These are phyloP conservation scores for Lordiphosa collinella DNA, from an alignment of 1,140 invertebrate species.

Conservation along the genomic window DNA sequence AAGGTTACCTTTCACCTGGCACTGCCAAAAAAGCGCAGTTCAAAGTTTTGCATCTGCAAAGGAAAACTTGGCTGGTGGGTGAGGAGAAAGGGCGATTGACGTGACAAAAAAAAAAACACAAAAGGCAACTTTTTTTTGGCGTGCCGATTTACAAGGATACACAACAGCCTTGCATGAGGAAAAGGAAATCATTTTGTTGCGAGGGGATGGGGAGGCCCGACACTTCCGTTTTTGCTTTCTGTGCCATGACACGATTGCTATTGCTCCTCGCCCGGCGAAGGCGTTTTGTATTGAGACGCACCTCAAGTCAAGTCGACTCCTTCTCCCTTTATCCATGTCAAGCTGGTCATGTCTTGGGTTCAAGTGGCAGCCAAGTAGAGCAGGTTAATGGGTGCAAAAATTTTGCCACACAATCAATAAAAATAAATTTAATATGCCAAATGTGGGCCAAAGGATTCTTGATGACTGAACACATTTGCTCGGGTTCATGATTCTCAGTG, in stretches of 20 bases:
- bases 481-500: constrained; percentile 22
- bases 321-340: background rate
- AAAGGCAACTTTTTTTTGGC: constrained; percentile 39
- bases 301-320: constrained; percentile 28
- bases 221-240: constrained; percentile 46
- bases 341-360: constrained; percentile 22
- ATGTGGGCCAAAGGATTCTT: constrained; percentile 1
- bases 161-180: constrained; percentile 37
- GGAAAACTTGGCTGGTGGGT: background rate
- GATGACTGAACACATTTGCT: constrained; percentile 4
- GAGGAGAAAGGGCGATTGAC: constrained; percentile 9
- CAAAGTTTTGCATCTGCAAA: constrained; percentile 13
- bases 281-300: constrained; percentile 34
- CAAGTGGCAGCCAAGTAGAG: constrained; percentile 45
- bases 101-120: constrained; percentile 42
- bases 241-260: constrained; percentile 44
- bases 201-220: constrained; percentile 15
- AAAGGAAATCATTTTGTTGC: constrained; percentile 40
- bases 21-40: constrained; percentile 38
- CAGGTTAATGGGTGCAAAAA: constrained; percentile 43
- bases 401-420: background rate
- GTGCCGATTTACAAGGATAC: constrained; percentile 44
- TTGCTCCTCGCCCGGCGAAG: constrained; percentile 28
- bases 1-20: constrained; percentile 42
- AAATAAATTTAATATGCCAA: background rate